These are phyloP conservation scores for Galleria mellonella DNA, from an alignment of 1,140 invertebrate species.

Conservation along the genomic window DNA sequence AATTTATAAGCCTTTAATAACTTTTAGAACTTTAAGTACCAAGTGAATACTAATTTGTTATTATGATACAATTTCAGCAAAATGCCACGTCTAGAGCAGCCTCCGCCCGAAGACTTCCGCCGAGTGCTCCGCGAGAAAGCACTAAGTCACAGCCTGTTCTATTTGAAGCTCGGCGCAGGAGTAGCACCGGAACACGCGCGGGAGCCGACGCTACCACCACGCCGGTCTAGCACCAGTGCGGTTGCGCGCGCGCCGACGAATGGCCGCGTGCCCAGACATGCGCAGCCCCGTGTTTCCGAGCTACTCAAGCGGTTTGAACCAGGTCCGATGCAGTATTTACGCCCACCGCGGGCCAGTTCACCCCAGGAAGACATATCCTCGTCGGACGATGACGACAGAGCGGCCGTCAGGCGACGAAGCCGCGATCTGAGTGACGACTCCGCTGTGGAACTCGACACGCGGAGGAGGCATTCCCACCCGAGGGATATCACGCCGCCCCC, in stretches of 20 bases:
- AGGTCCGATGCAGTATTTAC: constrained; percentile 61
- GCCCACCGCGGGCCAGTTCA: constrained; percentile 47
- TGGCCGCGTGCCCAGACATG: constrained; percentile 44
- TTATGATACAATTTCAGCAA: constrained; percentile 13
- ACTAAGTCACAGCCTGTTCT: constrained; percentile 66
- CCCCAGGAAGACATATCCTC: constrained; percentile 57
- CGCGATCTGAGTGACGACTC: constrained; percentile 65
- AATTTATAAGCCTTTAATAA: too few species aligned
- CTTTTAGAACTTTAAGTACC: too few species aligned
- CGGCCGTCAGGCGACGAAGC: constrained; percentile 53
- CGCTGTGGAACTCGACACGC: constrained; percentile 62
- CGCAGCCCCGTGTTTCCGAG: constrained; percentile 56
- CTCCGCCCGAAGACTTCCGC: constrained; percentile 61
- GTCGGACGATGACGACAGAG: constrained; percentile 61
- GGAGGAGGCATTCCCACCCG: constrained; percentile 51
- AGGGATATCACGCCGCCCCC: constrained; percentile 52
- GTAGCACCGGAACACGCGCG: constrained; percentile 32
- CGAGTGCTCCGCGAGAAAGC: constrained; percentile 67
- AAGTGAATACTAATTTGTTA: too few species aligned
- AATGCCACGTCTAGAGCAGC: constrained; percentile 60
- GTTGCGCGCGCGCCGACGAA: constrained; percentile 40
- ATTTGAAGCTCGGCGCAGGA: constrained; percentile 60
- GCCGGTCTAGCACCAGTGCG: constrained; percentile 35
- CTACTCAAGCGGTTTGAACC: constrained; percentile 53
- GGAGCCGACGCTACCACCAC: constrained; percentile 16